Evolutionary conservation across 2,888 invertebrate genomes (phyloP).

Genomic region (Galerucella calmariensis): DNA sequence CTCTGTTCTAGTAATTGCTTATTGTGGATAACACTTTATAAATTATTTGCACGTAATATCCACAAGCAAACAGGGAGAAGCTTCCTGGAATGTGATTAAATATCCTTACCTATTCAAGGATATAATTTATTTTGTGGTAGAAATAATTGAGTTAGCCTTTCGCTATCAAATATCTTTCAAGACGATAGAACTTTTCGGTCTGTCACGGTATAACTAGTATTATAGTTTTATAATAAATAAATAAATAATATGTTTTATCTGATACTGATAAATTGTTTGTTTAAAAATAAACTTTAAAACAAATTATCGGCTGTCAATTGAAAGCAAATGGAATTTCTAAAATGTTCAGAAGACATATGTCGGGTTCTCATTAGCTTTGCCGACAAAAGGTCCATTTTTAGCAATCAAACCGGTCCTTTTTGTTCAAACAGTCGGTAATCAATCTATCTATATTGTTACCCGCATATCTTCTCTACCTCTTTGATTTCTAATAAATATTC

Average conservation of each 20-base stretch:
- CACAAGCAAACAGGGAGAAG: slow-evolving; percentile 6
- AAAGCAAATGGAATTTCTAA: slow-evolving; percentile 49
- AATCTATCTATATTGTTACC: slow-evolving; percentile 53
- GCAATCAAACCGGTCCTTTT: slow-evolving; percentile 58
- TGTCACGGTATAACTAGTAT: too few species aligned
- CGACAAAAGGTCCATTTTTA: slow-evolving; percentile 62
- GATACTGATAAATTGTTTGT: too few species aligned
- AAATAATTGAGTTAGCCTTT: slow-evolving; percentile 5
- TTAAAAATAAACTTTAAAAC: slow-evolving; percentile 15
- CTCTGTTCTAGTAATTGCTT: background rate
- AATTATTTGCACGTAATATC: slow-evolving; percentile 3
- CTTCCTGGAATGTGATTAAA: slow-evolving; percentile 1
- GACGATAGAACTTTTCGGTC: slow-evolving; percentile 5
- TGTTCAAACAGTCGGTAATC: slow-evolving; percentile 52
- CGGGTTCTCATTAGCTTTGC: slow-evolving; percentile 58
- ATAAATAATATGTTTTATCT: too few species aligned
- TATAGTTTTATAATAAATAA: too few species aligned
- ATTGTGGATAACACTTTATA: slow-evolving; percentile 6
- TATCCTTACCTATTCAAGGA: slow-evolving; percentile 6
- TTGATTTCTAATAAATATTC: slow-evolving; percentile 49
- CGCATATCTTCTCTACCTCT: slow-evolving; percentile 44
- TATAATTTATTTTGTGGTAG: slow-evolving; percentile 3
- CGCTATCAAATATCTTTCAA: slow-evolving; percentile 43
- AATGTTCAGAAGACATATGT: slow-evolving; percentile 58
- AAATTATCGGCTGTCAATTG: slow-evolving; percentile 49